Conservation (phyloP, 2,113 vertebrate genomes). For the Mobula hypostoma region DNA sequence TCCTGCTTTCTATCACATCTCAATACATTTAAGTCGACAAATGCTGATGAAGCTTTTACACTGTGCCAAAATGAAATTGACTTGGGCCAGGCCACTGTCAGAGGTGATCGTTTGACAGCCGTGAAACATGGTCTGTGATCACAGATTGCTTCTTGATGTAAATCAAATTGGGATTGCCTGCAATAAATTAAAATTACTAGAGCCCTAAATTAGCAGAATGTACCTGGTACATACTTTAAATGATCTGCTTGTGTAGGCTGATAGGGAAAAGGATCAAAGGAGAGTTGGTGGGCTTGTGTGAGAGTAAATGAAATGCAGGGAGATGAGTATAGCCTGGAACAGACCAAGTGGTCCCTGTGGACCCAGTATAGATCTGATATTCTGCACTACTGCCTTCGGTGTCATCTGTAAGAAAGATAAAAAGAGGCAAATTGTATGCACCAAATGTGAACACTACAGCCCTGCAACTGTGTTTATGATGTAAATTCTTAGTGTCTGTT, state of each 20-base stretch:
- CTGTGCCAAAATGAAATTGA: too few species aligned
- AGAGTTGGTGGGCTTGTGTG: too few species aligned
- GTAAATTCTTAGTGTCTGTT: neutral
- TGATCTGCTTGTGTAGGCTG: too few species aligned
- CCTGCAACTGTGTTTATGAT: neutral
- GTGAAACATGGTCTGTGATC: neutral
- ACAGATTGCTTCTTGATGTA: neutral
- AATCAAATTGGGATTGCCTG: neutral
- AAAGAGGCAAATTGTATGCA: neutral
- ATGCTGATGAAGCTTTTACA: neutral
- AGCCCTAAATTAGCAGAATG: neutral
- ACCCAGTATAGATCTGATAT: too few species aligned
- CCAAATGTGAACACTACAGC: neutral
- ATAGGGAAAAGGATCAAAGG: too few species aligned
- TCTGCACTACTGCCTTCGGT: too few species aligned
- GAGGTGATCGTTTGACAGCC: neutral
- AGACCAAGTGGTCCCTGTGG: too few species aligned
- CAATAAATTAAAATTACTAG: neutral
- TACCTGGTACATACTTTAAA: neutral
- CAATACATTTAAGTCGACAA: neutral
- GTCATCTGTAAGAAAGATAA: too few species aligned
- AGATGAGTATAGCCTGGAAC: too few species aligned
- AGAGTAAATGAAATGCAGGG: too few species aligned
- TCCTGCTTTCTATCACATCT: neutral
- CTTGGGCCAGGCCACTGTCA: too few species aligned